Evolutionary conservation across 2,113 vertebrate genomes (phyloP), one percentile per base, ranked within the genome.

Genomic region (Epinephelus cyanopodus): DNA sequence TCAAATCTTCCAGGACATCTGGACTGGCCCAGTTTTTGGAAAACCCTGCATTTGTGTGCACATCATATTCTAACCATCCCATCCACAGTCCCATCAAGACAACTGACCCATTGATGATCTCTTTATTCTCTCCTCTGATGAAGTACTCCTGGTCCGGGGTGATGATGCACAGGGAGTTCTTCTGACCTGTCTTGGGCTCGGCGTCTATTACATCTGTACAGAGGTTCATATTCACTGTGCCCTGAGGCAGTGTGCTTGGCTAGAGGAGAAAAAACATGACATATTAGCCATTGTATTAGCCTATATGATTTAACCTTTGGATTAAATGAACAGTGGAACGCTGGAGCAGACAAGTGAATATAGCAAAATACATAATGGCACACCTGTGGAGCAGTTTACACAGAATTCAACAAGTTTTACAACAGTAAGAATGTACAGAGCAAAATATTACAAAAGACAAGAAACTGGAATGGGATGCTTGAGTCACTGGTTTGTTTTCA

Each of bases 191-290:
- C 89, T 95, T 95, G 42, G 96, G 95, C 77, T 96, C 96, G 0
- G 96, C 95, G 3, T 96, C 96, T 1, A 95, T 92, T 52, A 96
- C 95, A 9, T 96, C 96, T 0, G 90, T 88, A 66, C 96, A 96
- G 33, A 93, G 93, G 93, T 96, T 96, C 96, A 96, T 96, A 91
- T 96, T 96, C 48, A 96, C 96, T 0, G 96, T 96, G 61, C 96
- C 96, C 86, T 96, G 96, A 57, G 96, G 96, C 75, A 96, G 84
- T 0, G 96, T 96, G 84, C 95, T 96, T 3, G 95, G 96, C 96
- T 96, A 61, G 6, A 73, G 64, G 80, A 80, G 67, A 84, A 53
- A 79, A 47, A 76, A 82, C 25, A 88, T 3, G 13, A 54, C 2
- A 77, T 12, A 74, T 64, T 47, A 53, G 33, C 50, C 19, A 15